phyloP scores from a whole-genome alignment of 2,888 invertebrate genomes.

The Hydraecia micacea region DNA sequence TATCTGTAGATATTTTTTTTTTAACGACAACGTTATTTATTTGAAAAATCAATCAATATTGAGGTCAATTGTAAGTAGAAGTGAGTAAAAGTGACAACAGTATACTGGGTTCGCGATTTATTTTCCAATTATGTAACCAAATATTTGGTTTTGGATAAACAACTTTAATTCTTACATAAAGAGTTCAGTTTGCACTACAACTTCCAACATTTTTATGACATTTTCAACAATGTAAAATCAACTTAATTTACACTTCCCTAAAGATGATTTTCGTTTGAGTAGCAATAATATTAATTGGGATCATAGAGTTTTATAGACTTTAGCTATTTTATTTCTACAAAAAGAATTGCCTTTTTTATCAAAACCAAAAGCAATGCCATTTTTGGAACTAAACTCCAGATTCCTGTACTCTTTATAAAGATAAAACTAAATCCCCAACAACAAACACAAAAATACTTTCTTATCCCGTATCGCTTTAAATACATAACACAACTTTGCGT shows the following conservation, averaged over 20 bases:
- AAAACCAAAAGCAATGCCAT: too few species aligned
- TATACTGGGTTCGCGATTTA: background rate
- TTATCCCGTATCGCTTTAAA: slow-evolving; percentile 53
- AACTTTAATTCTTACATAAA: background rate
- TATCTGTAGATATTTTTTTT: slow-evolving; percentile 5
- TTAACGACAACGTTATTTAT: background rate
- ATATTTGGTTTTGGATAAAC: background rate
- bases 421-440: background rate
- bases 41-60: background rate
- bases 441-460: slow-evolving; percentile 43
- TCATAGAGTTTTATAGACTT: background rate
- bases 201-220: background rate
- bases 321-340: background rate
- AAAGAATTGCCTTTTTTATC: background rate
- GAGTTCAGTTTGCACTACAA: background rate
- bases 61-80: background rate
- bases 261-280: background rate
- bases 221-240: background rate
- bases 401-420: background rate
- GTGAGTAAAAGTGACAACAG: background rate
- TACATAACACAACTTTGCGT: slow-evolving; percentile 52
- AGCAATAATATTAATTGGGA: background rate
- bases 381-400: background rate
- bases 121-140: background rate
- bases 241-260: background rate